phyloP scores from a whole-genome alignment of 2,797 vertebrate genomes.

The Otolemur crassicaudatus region DNA sequence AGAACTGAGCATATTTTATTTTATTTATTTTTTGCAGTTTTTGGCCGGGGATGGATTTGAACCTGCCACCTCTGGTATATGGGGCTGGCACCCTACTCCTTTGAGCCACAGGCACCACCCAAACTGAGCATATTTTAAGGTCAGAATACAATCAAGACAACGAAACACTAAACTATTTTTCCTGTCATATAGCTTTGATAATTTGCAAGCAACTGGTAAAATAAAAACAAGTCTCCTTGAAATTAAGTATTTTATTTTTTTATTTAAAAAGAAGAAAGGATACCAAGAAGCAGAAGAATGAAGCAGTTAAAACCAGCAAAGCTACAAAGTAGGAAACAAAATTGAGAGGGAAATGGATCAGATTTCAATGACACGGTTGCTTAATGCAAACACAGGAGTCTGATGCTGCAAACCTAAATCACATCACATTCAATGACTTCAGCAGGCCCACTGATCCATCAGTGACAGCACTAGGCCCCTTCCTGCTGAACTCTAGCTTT shows the following conservation, averaged over 20 bases:
- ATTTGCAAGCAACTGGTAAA: background rate
- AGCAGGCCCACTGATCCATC: background rate
- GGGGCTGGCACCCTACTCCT: no score
- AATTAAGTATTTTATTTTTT: conserved; percentile 68
- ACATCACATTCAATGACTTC: background rate
- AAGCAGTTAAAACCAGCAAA: conserved; percentile 76
- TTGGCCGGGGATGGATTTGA: no score
- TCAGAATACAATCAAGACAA: background rate
- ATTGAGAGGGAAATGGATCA: background rate
- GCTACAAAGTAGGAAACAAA: conserved; percentile 38
- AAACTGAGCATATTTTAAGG: background rate
- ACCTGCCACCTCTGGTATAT: no score
- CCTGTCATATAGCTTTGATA: background rate
- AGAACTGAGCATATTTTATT: background rate
- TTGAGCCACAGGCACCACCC: no score
- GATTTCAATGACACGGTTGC: background rate
- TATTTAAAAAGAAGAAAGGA: conserved; percentile 79
- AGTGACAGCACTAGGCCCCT: background rate
- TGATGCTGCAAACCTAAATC: background rate
- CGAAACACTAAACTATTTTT: background rate
- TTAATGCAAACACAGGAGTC: background rate
- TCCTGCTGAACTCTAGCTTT: background rate
- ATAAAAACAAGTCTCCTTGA: conserved; percentile 54
- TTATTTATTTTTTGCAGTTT: no score
- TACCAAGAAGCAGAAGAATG: conserved; percentile 61